Evolutionary conservation across 2,888 invertebrate species (phyloP).

Genomic region (Pelosia muscerda): DNA sequence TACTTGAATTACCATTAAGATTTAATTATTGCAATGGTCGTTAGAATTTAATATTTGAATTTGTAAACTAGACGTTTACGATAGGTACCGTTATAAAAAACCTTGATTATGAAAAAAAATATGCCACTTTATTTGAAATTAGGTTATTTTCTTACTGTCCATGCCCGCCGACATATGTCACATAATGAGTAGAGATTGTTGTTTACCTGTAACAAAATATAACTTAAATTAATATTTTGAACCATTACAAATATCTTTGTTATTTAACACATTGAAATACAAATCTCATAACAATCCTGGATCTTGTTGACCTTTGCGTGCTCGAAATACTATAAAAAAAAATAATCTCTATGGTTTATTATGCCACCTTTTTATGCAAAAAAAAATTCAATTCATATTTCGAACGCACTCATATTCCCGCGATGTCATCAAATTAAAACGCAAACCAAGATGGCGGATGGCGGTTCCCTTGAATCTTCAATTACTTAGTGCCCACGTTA

Average conservation of each 20-base stretch:
- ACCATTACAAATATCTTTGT: too few species aligned
- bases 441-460: slow-evolving; percentile 21
- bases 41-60: background rate
- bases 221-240: background rate
- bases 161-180: too few species aligned
- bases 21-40: slow-evolving; percentile 24
- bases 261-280: too few species aligned
- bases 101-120: too few species aligned
- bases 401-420: slow-evolving; percentile 15
- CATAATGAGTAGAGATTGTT: too few species aligned
- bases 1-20: slow-evolving; percentile 15
- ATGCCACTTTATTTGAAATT: too few species aligned
- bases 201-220: slow-evolving; percentile 12
- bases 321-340: background rate
- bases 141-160: too few species aligned
- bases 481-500: slow-evolving; percentile 32
- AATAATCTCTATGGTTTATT: background rate
- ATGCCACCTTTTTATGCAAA: background rate
- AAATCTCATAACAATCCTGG: too few species aligned
- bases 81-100: background rate
- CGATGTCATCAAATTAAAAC: slow-evolving; percentile 19
- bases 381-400: slow-evolving; percentile 1
- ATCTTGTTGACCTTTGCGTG: too few species aligned
- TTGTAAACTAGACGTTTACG: background rate
- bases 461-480: slow-evolving; percentile 24